phyloP scores from a whole-genome alignment of 2,113 vertebrate species.

The Dicaeum eximium region DNA sequence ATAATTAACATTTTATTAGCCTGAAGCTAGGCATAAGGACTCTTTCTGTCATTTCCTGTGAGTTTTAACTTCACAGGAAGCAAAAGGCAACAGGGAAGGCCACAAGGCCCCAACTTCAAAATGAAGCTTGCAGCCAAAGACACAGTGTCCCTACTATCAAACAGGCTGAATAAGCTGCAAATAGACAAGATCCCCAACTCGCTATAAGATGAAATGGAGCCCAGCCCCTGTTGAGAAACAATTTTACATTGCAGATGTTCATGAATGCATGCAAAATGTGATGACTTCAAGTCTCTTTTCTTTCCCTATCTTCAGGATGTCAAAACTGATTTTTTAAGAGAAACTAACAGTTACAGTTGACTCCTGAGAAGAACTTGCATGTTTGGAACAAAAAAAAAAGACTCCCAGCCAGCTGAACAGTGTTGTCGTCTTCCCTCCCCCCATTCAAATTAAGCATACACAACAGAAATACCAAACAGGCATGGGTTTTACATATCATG shows the following conservation, averaged over 20 bases:
- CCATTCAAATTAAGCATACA: conserved; percentile 10
- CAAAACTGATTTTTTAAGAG: conserved; percentile 35
- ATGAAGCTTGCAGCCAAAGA: not conserved
- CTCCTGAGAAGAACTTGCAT: conserved; percentile 11
- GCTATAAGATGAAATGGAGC: conserved; percentile 14
- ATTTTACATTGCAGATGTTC: conserved; percentile 51
- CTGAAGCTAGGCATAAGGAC: not conserved
- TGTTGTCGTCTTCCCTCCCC: not conserved
- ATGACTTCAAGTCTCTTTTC: conserved; percentile 1
- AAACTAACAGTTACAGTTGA: conserved; percentile 15
- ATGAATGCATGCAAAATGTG: conserved; percentile 38
- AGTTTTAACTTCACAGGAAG: not conserved
- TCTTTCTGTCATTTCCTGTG: not conserved
- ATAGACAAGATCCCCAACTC: conserved; percentile 1
- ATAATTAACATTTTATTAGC: not conserved
- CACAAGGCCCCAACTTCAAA: not conserved
- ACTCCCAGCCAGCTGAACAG: conserved; percentile 8
- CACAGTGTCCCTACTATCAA: not conserved
- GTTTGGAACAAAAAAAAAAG: conserved; percentile 24
- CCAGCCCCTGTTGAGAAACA: conserved; percentile 10
- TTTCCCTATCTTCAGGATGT: conserved; percentile 3
- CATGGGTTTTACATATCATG: conserved; percentile 18
- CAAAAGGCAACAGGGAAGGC: not conserved
- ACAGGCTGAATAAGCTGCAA: not conserved
- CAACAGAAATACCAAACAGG: conserved; percentile 46